Evolutionary conservation across 2,113 vertebrate genomes (phyloP), one percentile per base, ranked within the genome.

Genomic region (Tychaedon coryphoeus): DNA sequence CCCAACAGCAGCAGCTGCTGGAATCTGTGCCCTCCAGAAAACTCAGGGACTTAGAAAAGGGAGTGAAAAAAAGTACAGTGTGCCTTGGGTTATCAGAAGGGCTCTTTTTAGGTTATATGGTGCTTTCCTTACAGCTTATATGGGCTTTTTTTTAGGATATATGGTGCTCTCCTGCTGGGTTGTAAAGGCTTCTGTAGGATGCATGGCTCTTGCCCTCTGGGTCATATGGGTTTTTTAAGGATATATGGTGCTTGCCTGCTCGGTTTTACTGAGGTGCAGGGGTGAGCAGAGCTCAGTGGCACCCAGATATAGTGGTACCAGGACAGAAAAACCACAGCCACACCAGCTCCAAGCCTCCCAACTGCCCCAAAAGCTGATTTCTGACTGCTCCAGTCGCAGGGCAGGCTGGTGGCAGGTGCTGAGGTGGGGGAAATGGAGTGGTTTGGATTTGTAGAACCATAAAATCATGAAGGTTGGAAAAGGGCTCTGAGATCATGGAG

Each of bases 341-440:
- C 38, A 7, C 1, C 74, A 43, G 33, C 19, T 43, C 78, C 66
- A 6, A 19, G 34, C 34, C 23, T 61, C 56, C 34, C 51, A 36
- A 0, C 25, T 57, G 31, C n/a, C 51, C 51, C 14, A 1, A 81
- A 48, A 56, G 7, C 53, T 67, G 53, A 25, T 25, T 82, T 85
- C 48, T n/a, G 40, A 19, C 26, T 51, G 34, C 36, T 67, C 13
- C 25, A 13, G 42, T 4, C 10, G 74, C 29, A 29, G 70, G 20
- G 20, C 40, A 69, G 33, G 34, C 36, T 34, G 43, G 48, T 33
- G 25, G 40, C 8, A 31, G 17, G 14, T n/a, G 58, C 17, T 48
- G 45, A 43, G 36, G 4, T 19, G 31, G 29, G n/a, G 34, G 14
- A 53, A 70, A 54, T 0, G 0, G 38, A 24, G 48, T 2, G 1